These are phyloP conservation scores for Scotopteryx bipunctaria DNA, from an alignment of 2,888 invertebrate species.

Conservation along the genomic window DNA sequence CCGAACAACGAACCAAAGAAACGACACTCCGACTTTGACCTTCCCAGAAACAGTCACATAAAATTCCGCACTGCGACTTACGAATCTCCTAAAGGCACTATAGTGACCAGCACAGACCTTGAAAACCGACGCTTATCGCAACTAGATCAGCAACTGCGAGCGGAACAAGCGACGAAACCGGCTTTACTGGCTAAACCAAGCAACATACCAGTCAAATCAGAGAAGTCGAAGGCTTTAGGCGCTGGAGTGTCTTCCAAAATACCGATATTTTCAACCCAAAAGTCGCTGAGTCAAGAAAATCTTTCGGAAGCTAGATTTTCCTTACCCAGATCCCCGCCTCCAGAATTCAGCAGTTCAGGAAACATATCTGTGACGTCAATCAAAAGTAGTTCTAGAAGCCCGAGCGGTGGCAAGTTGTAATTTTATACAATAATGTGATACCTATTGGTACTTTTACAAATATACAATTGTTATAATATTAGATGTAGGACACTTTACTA, in stretches of 20 bases:
- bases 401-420: constrained; percentile 72
- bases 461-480: constrained; percentile 34
- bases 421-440: constrained; percentile 25
- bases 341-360: constrained; percentile 67
- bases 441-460: constrained; percentile 36
- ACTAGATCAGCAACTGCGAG: constrained; percentile 71
- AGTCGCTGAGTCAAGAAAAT: constrained; percentile 79
- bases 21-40: constrained; percentile 78
- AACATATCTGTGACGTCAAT: constrained; percentile 85
- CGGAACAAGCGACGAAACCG: constrained; percentile 65
- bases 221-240: constrained; percentile 47
- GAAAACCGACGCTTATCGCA: constrained; percentile 84
- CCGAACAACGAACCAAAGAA: constrained; percentile 75
- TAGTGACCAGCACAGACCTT: constrained; percentile 78
- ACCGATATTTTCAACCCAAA: constrained; percentile 76
- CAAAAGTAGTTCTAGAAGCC: constrained; percentile 83
- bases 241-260: constrained; percentile 74
- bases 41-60: constrained; percentile 83
- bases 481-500: constrained; percentile 21
- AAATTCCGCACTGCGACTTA: constrained; percentile 86
- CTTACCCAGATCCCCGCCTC: constrained; percentile 70
- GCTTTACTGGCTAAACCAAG: constrained; percentile 72
- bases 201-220: constrained; percentile 73
- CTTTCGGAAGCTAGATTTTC: constrained; percentile 69
- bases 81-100: constrained; percentile 82